Evolutionary conservation across 2,888 invertebrate genomes (phyloP), one percentile per base, ranked within the genome.

Genomic region (Mythimna loreyi): DNA sequence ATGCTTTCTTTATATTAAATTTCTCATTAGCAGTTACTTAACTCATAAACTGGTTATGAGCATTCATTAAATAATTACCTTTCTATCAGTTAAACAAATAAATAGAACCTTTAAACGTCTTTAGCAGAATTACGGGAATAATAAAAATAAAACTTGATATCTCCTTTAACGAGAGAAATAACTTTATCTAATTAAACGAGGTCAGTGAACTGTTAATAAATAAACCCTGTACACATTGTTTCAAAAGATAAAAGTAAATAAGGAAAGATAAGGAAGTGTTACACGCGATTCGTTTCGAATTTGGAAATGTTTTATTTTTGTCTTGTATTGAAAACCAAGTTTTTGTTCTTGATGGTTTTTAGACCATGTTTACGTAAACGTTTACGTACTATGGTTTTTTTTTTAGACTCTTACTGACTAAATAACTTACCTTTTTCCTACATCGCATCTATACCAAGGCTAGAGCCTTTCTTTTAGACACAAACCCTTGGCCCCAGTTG

Each of bases 131-230:
- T 23, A 36, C 49, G 49, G 53, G 52, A 69, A 78, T 45, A 65
- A 79, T 74, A 57, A 77, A 75, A 76, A 79, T 74, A 53, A 77
- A 75, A 76, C 60, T 25, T 45, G 53, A 67, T 78, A 72, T 81
- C 63, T 65, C 58, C 77, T 75, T 84, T 81, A 85, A 85, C 80
- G 79, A 86, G 71, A 67, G 68, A 80, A 83, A 85, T 84, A 80
- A 80, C 75, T 85, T 86, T 85, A 86, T 85, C 83, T 88, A 88
- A 88, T 87, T 87, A 86, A 84, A 81, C 62, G 82, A 72, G 91
- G 89, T 87, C 79, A 85, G 75, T 85, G 91, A 90, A 86, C 92
- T 87, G 77, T 85, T 84, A 85, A 87, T 87, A 85, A 86, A 84
- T 86, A 84, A 83, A 84, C 81, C 78, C 78, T 45, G 71, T 80